Percentiles rank a stretch among this genome's conserved stretches.
These are phyloP conservation scores for Dinomys branickii DNA, from an alignment of 2,113 vertebrate genomes.

Conservation along the genomic window DNA sequence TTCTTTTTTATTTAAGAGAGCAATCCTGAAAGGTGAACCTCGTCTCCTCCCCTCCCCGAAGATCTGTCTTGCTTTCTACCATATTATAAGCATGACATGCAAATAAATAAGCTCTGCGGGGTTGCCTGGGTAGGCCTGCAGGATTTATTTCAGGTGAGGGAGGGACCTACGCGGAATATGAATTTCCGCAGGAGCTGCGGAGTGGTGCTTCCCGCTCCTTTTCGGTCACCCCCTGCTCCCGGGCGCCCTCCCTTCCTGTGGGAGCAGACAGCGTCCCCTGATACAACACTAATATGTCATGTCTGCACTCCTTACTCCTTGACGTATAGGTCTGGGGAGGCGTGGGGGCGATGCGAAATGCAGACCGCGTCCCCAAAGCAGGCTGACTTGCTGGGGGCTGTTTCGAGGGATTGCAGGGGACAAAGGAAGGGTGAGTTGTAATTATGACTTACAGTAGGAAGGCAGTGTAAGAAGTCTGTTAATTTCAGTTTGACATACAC, in stretches of 20 bases:
- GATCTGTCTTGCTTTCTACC: conserved; percentile 85
- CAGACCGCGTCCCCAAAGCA: conserved; percentile 61
- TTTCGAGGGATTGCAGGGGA: conserved; percentile 36
- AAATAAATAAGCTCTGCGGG: conserved; percentile 81
- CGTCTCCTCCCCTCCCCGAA: conserved; percentile 78
- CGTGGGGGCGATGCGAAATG: conserved; percentile 26
- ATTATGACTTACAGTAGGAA: conserved; percentile 39
- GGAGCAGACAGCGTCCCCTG: conserved; percentile 60
- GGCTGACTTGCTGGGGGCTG: conserved; percentile 50
- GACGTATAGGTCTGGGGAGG: conserved; percentile 72
- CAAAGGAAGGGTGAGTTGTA: conserved; percentile 44
- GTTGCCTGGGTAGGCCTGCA: conserved; percentile 72
- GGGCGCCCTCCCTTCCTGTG: conserved; percentile 57
- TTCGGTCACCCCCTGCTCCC: conserved; percentile 15
- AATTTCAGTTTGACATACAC: conserved; percentile 41
- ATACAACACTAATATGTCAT: conserved; percentile 74
- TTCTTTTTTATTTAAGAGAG: conserved; percentile 86
- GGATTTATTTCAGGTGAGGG: conserved; percentile 80
- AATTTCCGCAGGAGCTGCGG: conserved; percentile 65
- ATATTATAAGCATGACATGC: conserved; percentile 85
- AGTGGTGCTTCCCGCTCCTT: background rate
- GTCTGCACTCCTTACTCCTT: conserved; percentile 78
- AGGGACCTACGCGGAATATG: conserved; percentile 72
- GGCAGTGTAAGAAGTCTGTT: background rate
- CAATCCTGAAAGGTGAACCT: conserved; percentile 82